phyloP scores from a whole-genome alignment of 1,140 invertebrate species.

The Zaprionus ghesquierei region DNA sequence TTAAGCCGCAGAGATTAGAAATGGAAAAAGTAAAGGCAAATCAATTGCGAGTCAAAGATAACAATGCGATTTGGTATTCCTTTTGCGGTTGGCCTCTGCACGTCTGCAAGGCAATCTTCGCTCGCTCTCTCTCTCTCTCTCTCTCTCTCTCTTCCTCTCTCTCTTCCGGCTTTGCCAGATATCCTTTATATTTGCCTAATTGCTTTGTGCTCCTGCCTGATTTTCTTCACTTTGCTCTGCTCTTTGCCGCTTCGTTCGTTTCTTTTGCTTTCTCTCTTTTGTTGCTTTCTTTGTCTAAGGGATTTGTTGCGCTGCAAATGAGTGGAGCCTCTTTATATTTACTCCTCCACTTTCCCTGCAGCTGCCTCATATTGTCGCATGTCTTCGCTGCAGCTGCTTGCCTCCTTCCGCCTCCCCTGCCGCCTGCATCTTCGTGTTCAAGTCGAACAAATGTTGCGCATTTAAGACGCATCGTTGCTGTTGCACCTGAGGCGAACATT shows the following conservation, averaged over 20 bases:
- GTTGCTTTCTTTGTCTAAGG: background rate
- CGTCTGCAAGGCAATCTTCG: background rate
- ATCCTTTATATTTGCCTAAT: background rate
- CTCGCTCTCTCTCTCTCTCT: background rate
- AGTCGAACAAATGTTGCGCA: constrained; percentile 59
- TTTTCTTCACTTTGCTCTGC: background rate
- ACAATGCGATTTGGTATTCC: background rate
- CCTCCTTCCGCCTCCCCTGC: background rate
- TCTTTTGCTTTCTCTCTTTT: background rate
- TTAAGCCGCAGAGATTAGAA: background rate
- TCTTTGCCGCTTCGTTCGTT: background rate
- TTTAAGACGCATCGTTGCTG: constrained; percentile 64
- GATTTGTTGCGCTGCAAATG: too few relatives aligned
- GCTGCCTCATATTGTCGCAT: background rate
- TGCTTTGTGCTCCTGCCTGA: background rate
- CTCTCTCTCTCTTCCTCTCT: background rate
- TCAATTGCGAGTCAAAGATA: background rate
- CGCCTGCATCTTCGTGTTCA: constrained; percentile 2
- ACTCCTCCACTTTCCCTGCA: background rate
- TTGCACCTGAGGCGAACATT: constrained; percentile 49
- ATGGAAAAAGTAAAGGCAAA: background rate
- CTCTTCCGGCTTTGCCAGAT: background rate
- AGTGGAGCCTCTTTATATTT: too few relatives aligned
- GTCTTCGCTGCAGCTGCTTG: background rate
- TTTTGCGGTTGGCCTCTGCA: background rate